phyloP scores from a whole-genome alignment of 2,113 vertebrate species.

The Dasyurus viverrinus region DNA sequence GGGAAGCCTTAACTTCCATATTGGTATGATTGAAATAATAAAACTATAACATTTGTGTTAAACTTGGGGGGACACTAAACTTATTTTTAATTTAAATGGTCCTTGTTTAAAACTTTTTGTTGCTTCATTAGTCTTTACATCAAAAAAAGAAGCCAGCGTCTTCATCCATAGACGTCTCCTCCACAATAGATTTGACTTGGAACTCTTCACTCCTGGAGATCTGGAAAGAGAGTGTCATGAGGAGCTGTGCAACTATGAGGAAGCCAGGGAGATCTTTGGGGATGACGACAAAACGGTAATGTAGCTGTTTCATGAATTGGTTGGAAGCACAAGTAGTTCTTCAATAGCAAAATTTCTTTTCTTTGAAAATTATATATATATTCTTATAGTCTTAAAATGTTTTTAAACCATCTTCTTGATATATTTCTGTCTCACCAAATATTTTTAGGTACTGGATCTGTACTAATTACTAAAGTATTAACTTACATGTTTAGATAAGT shows the following conservation, averaged over 20 bases:
- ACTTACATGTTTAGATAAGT: slow-evolving; percentile 41
- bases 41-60: neutral
- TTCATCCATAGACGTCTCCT: slow-evolving; percentile 93
- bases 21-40: neutral
- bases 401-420: slow-evolving; percentile 10
- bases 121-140: slow-evolving; percentile 89
- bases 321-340: slow-evolving; percentile 28
- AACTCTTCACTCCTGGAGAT: slow-evolving; percentile 91
- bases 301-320: slow-evolving; percentile 29
- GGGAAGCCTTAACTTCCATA: neutral
- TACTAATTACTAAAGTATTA: slow-evolving; percentile 44
- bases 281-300: slow-evolving; percentile 89
- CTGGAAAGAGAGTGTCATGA: slow-evolving; percentile 96
- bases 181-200: slow-evolving; percentile 95
- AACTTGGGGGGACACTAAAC: neutral
- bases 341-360: slow-evolving; percentile 38
- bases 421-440: slow-evolving; percentile 39
- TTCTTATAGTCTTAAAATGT: slow-evolving; percentile 44
- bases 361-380: slow-evolving; percentile 4
- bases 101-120: slow-evolving; percentile 53
- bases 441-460: slow-evolving; percentile 19
- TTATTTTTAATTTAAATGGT: neutral
- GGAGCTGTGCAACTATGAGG: slow-evolving; percentile 95
- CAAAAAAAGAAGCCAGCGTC: slow-evolving; percentile 88
- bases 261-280: slow-evolving; percentile 95